Base-by-base conservation (phyloP, 2,113 vertebrate species). In the Triplophysa tibetana region DNA sequence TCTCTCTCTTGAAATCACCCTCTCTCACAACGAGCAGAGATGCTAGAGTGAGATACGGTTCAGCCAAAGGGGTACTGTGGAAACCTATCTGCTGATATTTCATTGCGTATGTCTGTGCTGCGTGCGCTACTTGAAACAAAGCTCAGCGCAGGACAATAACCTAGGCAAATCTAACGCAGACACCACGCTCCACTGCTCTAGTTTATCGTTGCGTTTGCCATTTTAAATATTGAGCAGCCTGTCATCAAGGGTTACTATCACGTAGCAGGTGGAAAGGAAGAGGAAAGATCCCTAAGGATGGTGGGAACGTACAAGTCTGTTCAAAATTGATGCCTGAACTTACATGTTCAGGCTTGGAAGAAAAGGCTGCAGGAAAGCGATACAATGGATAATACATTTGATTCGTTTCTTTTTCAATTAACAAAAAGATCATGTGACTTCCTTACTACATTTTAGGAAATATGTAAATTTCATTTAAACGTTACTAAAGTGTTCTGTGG, bases 181-280 rank as follows among this genome's bases (percentile, higher is more conserved):
- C 12, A 0, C 12, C 8, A 56, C 23, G 65, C 77, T 83, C 56
- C 54, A 54, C 14, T 78, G 63, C 41, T 79, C 69, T 50, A 79
- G 70, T 78, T 75, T 63, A 50, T 64, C 41, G 13, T 60, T 63
- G 65, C 58, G 16, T 23, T 67, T 79, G 43, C 50, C 24, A 63
- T 52, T 78, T 83, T 45, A 83, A 83, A 83, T 79, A 83, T 80
- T 83, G 48, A 83, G 26, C 63, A 75, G 29, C 29, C 56, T 76
- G 72, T 79, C 82, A 83, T 63, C 64, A 4, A 19, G 62, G 54
- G 66, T 83, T 76, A 11, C 8, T 4, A 62, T 79, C 77, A 76
- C 9, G 16, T 19, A 76, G 48, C 45, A 64, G 56, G 66, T 60
- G 29, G 65, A 56, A 75, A 43, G 64, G 9, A 79, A 70, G 9